Conservation (phyloP, 2,888 invertebrate species). For the Synanthedon formicaeformis region DNA sequence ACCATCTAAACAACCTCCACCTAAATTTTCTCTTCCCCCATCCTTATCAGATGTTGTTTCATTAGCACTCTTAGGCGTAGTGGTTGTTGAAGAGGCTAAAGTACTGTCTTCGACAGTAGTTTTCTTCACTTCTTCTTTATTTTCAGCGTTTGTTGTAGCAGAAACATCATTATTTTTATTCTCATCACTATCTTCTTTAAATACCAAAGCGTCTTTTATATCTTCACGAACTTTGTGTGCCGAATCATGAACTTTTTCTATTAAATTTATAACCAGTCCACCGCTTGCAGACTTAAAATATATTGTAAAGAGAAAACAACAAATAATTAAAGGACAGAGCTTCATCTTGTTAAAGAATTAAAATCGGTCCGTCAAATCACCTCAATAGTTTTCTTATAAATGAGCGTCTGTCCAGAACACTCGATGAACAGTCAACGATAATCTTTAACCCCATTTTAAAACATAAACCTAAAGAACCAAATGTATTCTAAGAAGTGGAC, state of each 20-base stretch:
- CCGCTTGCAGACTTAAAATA: conserved; percentile 19
- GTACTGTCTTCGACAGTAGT: conserved; percentile 2
- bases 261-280: conserved; percentile 18
- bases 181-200: not conserved
- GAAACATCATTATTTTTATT: not conserved
- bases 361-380: conserved; percentile 1
- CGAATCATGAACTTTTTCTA: conserved; percentile 21
- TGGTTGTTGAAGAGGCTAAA: conserved; percentile 5
- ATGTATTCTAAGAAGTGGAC: not conserved
- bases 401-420: conserved; percentile 13
- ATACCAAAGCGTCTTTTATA: conserved; percentile 12
- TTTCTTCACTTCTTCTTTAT: not conserved
- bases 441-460: conserved; percentile 18
- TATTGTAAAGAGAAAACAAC: conserved; percentile 19
- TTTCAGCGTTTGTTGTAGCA: not conserved
- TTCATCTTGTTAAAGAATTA: conserved; percentile 22
- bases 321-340: conserved; percentile 16
- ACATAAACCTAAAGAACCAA: not conserved
- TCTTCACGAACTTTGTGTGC: conserved; percentile 21
- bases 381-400: conserved; percentile 13
- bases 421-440: conserved; percentile 17
- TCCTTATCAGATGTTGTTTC: conserved; percentile 8
- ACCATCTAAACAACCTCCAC: conserved; percentile 35
- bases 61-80: conserved; percentile 4
- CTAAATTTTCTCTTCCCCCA: conserved; percentile 40